Conservation (phyloP, 2,888 invertebrate genomes). For the Charanyca ferruginea region DNA sequence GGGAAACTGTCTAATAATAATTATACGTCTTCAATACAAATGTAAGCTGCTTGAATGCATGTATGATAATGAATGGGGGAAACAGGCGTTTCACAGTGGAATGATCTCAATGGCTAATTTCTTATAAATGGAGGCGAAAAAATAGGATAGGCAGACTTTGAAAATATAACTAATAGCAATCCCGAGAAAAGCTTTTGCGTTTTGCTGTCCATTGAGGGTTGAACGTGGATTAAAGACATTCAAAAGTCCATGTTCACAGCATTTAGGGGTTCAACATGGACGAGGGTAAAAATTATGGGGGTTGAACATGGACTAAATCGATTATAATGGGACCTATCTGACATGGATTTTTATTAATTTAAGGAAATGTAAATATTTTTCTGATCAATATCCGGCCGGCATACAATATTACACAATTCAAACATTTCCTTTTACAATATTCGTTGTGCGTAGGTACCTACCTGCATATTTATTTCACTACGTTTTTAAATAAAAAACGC, state of each 20-base stretch:
- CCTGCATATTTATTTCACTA: constrained; percentile 22
- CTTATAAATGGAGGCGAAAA: neutral
- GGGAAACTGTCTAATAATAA: neutral
- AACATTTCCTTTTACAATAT: constrained; percentile 16
- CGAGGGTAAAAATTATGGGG: too few relatives aligned
- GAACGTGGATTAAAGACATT: too few relatives aligned
- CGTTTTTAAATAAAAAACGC: constrained; percentile 15
- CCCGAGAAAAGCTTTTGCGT: too few relatives aligned
- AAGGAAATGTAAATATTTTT: too few relatives aligned
- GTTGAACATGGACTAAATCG: too few relatives aligned
- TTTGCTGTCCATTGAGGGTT: too few relatives aligned
- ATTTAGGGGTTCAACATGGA: too few relatives aligned
- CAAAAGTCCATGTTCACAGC: too few relatives aligned
- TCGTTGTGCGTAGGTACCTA: neutral
- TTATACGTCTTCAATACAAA: neutral
- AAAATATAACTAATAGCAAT: too few relatives aligned
- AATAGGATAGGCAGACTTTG: too few relatives aligned
- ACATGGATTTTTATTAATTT: neutral
- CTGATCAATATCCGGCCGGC: too few relatives aligned
- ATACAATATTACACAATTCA: too few relatives aligned
- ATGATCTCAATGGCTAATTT: neutral
- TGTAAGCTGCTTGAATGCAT: neutral
- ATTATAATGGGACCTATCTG: constrained; percentile 3
- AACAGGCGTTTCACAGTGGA: neutral
- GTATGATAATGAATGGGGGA: neutral